Conservation (phyloP, 2,797 vertebrate genomes). For the Neosilurus hyrtlii region DNA sequence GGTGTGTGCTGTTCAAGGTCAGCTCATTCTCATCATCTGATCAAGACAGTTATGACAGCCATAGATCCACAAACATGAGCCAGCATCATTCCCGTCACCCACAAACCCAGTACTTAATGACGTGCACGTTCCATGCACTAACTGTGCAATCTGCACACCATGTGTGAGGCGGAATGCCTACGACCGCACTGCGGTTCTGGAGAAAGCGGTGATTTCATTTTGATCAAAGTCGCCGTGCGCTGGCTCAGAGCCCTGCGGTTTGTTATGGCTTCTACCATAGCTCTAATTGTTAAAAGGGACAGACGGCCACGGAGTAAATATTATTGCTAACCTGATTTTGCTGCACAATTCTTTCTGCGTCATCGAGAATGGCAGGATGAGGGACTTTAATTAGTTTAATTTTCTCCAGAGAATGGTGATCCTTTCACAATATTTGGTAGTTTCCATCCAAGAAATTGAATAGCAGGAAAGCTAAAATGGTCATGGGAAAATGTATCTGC, state of each 20-base stretch:
- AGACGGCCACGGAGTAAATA: constrained; percentile 62
- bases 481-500: background rate
- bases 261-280: constrained; percentile 64
- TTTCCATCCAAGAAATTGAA: background rate
- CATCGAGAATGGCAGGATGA: constrained; percentile 41
- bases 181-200: constrained; percentile 56
- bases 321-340: constrained; percentile 59
- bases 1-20: background rate
- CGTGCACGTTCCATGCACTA: constrained; percentile 23
- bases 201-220: constrained; percentile 66
- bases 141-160: constrained; percentile 62
- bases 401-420: constrained; percentile 26
- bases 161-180: constrained; percentile 60
- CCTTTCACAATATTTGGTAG: constrained; percentile 8
- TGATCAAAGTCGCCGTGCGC: constrained; percentile 58
- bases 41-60: background rate
- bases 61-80: background rate
- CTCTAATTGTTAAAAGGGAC: constrained; percentile 58
- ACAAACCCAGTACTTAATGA: constrained; percentile 23
- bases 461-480: background rate
- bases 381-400: constrained; percentile 38
- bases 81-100: constrained; percentile 21
- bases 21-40: background rate
- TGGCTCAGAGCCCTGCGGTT: constrained; percentile 54
- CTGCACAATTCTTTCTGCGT: constrained; percentile 44